Percentiles rank a stretch among this genome's conserved stretches.
Evolutionary conservation across 2,797 vertebrate species (phyloP).

Genomic region (Gastrophryne carolinensis): DNA sequence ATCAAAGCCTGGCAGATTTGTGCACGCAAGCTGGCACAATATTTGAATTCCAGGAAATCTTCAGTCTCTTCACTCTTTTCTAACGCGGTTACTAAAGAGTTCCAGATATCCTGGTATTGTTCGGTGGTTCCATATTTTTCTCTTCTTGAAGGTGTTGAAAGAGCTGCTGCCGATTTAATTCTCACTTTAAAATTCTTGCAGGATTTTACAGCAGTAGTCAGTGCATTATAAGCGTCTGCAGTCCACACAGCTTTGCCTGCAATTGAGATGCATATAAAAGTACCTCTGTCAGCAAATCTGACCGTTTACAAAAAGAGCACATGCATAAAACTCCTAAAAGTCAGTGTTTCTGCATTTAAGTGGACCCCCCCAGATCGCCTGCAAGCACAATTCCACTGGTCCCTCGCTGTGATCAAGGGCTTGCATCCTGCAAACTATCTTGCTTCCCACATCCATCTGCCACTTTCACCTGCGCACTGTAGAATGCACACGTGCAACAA

Average conservation of each 20-base stretch:
- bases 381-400: no score
- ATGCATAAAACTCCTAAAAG: no score
- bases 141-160: slow-evolving; percentile 77
- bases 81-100: slow-evolving; percentile 79
- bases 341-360: no score
- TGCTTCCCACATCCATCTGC: no score
- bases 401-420: no score
- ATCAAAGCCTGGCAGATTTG: slow-evolving; percentile 85
- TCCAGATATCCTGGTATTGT: slow-evolving; percentile 83
- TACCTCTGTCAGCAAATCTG: no score
- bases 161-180: slow-evolving; percentile 89
- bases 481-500: no score
- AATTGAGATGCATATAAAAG: neutral
- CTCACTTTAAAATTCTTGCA: slow-evolving; percentile 97
- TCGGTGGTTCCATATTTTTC: slow-evolving; percentile 74
- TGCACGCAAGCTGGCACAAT: slow-evolving; percentile 84
- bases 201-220: slow-evolving; percentile 85
- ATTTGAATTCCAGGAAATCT: slow-evolving; percentile 93
- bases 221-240: slow-evolving; percentile 75
- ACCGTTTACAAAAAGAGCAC: no score
- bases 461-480: no score
- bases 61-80: slow-evolving; percentile 86
- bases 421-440: no score
- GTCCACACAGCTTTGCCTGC: slow-evolving; percentile 85
- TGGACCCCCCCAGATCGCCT: no score